Conservation (phyloP, 2,888 invertebrate species). For the Sturmia bella region DNA sequence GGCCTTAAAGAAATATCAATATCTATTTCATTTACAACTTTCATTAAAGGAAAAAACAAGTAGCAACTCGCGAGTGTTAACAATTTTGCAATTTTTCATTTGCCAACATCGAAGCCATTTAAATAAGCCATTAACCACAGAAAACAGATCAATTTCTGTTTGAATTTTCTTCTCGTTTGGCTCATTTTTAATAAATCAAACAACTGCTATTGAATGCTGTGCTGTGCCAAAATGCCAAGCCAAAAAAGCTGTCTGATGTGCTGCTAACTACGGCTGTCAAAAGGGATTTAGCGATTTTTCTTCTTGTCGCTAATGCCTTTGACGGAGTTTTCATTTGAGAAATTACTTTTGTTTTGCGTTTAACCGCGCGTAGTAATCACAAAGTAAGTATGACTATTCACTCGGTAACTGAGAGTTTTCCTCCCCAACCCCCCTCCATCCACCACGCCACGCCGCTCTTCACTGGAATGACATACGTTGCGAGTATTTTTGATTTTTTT, state of each 20-base stretch:
- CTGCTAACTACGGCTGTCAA: slow-evolving; percentile 81
- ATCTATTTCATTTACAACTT: slow-evolving; percentile 73
- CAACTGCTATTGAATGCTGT: slow-evolving; percentile 73
- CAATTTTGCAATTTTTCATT: slow-evolving; percentile 80
- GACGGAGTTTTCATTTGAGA: slow-evolving; percentile 71
- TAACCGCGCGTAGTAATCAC: slow-evolving; percentile 81
- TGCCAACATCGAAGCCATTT: slow-evolving; percentile 74
- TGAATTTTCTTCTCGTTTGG: slow-evolving; percentile 55
- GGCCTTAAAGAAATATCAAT: slow-evolving; percentile 78
- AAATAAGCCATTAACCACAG: slow-evolving; percentile 81
- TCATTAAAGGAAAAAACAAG: slow-evolving; percentile 11
- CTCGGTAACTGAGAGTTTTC: slow-evolving; percentile 14
- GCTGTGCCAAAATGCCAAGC: slow-evolving; percentile 47
- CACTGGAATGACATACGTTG: slow-evolving; percentile 66
- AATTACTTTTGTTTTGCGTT: slow-evolving; percentile 80
- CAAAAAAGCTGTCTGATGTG: slow-evolving; percentile 61
- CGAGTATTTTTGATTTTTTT: slow-evolving; percentile 68
- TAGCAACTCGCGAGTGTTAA: slow-evolving; percentile 56
- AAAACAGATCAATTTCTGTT: slow-evolving; percentile 66
- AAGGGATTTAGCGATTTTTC: slow-evolving; percentile 81
- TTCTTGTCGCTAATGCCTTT: slow-evolving; percentile 72
- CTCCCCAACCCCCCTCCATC: slow-evolving; percentile 7
- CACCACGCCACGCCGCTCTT: slow-evolving; percentile 60
- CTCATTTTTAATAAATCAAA: slow-evolving; percentile 77
- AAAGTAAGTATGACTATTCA: slow-evolving; percentile 50